phyloP scores from a whole-genome alignment of 1,140 invertebrate species.

The Odontomachus brunneus region DNA sequence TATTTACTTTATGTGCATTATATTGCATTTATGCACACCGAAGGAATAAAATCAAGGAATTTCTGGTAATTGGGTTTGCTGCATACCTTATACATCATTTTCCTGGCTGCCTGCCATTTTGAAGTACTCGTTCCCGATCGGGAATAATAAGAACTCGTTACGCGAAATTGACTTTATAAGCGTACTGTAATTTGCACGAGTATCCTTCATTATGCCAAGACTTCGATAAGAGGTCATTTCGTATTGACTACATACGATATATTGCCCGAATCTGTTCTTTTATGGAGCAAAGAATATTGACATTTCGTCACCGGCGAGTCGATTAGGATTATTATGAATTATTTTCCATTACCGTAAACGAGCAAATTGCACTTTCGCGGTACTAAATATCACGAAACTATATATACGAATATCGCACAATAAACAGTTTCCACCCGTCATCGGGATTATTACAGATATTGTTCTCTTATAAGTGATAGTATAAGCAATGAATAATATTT shows the following conservation, averaged over 20 bases:
- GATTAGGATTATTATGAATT: not conserved
- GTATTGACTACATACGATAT: not conserved
- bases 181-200: too few relatives aligned
- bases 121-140: not conserved
- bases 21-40: slow-evolving; percentile 3
- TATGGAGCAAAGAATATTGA: not conserved
- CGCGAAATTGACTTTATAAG: slow-evolving; percentile 5
- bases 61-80: slow-evolving; percentile 32
- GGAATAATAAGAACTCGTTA: slow-evolving; percentile 20
- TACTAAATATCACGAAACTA: too few relatives aligned
- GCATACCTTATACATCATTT: slow-evolving; percentile 13
- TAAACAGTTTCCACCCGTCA: not conserved
- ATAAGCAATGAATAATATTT: slow-evolving; percentile 28
- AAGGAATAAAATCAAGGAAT: not conserved
- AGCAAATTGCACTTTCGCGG: too few relatives aligned
- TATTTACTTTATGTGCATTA: too few relatives aligned
- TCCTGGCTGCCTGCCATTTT: too few relatives aligned
- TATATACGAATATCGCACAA: not conserved
- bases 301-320: not conserved
- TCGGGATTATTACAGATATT: not conserved
- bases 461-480: not conserved
- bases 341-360: not conserved
- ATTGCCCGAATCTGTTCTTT: not conserved
- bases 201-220: too few relatives aligned
- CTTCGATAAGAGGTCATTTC: too few relatives aligned